phyloP scores from a whole-genome alignment of 2,888 invertebrate genomes.

The Conomelus anceps region DNA sequence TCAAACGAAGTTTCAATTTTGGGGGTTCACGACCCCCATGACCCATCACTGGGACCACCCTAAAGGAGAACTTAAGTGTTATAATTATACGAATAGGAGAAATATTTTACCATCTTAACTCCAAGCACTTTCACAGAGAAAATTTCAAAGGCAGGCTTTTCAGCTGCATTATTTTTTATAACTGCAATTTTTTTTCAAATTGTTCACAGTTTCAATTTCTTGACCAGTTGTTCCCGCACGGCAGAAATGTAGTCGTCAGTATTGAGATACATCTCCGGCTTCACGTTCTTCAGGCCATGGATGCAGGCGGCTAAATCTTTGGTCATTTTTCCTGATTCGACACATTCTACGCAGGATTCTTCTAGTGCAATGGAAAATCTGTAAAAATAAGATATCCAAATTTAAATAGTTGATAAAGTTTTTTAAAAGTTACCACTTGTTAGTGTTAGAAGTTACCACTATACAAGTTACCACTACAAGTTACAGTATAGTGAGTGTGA shows the following conservation, averaged over 20 bases:
- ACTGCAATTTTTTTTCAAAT: slow-evolving; percentile 48
- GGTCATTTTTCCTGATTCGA: slow-evolving; percentile 78
- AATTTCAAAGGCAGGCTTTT: not conserved
- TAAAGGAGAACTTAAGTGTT: no score
- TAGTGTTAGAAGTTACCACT: no score
- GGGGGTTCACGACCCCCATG: no score
- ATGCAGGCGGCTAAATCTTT: slow-evolving; percentile 85
- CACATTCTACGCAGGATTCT: slow-evolving; percentile 74
- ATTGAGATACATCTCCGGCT: slow-evolving; percentile 72
- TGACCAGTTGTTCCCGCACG: slow-evolving; percentile 64
- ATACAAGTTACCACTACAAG: no score
- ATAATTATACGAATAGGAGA: no score
- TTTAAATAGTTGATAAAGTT: not conserved
- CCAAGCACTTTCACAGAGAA: no score
- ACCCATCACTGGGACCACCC: no score
- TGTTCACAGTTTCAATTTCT: slow-evolving; percentile 52
- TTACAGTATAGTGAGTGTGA: no score
- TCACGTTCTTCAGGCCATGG: slow-evolving; percentile 72
- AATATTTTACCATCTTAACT: no score
- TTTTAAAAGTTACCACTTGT: not conserved
- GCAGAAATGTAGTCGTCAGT: slow-evolving; percentile 83
- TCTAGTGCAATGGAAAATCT: slow-evolving; percentile 66
- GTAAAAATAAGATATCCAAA: slow-evolving; percentile 20
- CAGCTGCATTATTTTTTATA: slow-evolving; percentile 22
- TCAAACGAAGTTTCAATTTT: no score